phyloP scores from a whole-genome alignment of 1,140 invertebrate genomes.

The Calephelis virginiensis region DNA sequence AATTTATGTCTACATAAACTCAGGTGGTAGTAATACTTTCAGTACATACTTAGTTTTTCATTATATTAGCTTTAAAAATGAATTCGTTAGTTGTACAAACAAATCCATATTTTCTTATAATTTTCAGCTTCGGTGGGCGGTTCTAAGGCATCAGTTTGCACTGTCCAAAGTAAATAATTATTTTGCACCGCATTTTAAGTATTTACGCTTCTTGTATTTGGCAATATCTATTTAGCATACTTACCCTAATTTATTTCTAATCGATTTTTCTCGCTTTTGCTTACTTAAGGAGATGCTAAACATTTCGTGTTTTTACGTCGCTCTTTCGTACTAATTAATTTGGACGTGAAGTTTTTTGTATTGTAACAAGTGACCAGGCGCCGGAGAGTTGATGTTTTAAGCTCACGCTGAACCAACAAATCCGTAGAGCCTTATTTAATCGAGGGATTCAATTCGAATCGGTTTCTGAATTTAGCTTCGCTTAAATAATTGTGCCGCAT shows the following conservation, averaged over 20 bases:
- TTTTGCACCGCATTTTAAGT: conserved; percentile 54
- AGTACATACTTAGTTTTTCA: not conserved
- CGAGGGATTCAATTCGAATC: conserved; percentile 5
- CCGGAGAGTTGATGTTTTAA: not conserved
- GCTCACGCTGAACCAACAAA: not conserved
- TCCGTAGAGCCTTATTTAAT: conserved; percentile 1
- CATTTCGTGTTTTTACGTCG: not conserved
- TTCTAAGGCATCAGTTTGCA: conserved; percentile 67
- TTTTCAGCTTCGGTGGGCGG: conserved; percentile 77
- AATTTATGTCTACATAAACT: too few species aligned
- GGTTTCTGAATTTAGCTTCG: conserved; percentile 2
- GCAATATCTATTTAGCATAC: not conserved
- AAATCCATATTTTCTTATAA: conserved; percentile 38
- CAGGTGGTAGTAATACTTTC: not conserved
- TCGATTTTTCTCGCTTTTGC: conserved; percentile 3
- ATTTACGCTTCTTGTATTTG: conserved; percentile 1
- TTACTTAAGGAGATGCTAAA: not conserved
- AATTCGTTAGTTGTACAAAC: not conserved
- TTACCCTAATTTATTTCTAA: not conserved
- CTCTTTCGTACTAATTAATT: not conserved
- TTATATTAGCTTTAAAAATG: too few species aligned
- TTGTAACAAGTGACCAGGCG: not conserved
- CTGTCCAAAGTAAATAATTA: conserved; percentile 73
- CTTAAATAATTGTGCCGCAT: not conserved
- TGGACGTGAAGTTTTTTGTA: not conserved